Percentiles rank a stretch among this genome's conserved stretches.
Evolutionary conservation across 2,797 vertebrate genomes (phyloP).

Genomic region (Enteromius argenteus): DNA sequence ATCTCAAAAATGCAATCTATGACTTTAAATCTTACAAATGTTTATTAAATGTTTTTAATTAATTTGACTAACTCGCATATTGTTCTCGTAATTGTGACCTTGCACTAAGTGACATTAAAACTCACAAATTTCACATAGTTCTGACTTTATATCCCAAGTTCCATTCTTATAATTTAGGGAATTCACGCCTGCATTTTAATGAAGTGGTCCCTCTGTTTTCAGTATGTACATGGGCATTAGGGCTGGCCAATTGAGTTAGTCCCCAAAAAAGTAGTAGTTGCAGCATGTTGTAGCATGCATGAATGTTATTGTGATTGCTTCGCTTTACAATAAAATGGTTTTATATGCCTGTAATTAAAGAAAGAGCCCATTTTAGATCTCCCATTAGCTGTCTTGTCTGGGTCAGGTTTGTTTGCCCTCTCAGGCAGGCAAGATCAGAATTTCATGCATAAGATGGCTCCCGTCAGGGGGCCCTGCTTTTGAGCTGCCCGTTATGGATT

Average conservation of each 20-base stretch:
- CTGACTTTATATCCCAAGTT: background rate
- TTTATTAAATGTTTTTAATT: background rate
- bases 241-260: background rate
- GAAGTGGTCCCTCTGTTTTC: background rate
- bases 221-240: background rate
- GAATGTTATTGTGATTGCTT: background rate
- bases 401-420: conserved; percentile 66
- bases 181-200: background rate
- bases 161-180: background rate
- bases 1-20: background rate
- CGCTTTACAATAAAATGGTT: background rate
- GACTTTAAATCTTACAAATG: background rate
- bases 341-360: background rate
- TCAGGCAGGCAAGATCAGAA: conserved; percentile 68
- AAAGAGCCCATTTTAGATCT: background rate
- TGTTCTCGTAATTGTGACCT: background rate
- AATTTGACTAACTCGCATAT: background rate
- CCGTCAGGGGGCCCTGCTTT: conserved; percentile 46
- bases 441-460: conserved; percentile 74
- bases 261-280: background rate
- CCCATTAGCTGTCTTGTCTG: conserved; percentile 34
- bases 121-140: background rate
- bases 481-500: conserved; percentile 70
- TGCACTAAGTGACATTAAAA: background rate
- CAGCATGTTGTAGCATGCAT: background rate